Evolutionary conservation across 2,797 vertebrate species (phyloP), one percentile per base, ranked within the genome.

Genomic region (Etheostoma perlongum): DNA sequence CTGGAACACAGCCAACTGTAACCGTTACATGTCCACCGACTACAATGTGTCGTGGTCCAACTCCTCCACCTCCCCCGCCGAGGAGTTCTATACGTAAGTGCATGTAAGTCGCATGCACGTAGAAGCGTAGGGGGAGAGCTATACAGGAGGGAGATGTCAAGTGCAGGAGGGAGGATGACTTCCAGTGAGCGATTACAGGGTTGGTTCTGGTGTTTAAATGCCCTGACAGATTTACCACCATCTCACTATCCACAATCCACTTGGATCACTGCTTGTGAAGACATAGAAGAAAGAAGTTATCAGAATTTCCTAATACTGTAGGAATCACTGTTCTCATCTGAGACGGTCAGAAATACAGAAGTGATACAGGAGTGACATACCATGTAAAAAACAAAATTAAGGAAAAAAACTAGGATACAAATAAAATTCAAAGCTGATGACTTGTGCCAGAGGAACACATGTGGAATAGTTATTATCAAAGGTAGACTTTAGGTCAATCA

Each of bases 71-170:
- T 99, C 98, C 1, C 98, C 98, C 0, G 98, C 97, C 7, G 97
- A 99, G 93, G 98, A 99, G 94, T 99, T 99, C 95, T 99, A 99
- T 95, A 97, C 93, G 98, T 99, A 97, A 97, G 98, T 97, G 94
- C 94, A 93, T 94, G 95, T 95, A 96, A 96, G 95, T 95, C 92
- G 11, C 68, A 79, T 79, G 83, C 11, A 40, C 11, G 36, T 84
- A 44, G 76, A 82, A 78, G 55, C 10, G 23, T 67, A 68, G 40
- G 63, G 60, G 63, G 51, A 48, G 71, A 44, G 72, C 23, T 15
- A 57, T 16, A 5, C 58, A 66, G 52, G 33, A 82, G 49, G 60
- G 78, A 72, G 74, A 55, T 8, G 46, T 42, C 44, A 18, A 74
- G 59, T 1, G 18, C 13, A 57, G 53, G 27, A 72, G 47, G 21